These are phyloP conservation scores for Bufo gargarizans DNA, from an alignment of 2,113 vertebrate genomes.

Conservation along the genomic window DNA sequence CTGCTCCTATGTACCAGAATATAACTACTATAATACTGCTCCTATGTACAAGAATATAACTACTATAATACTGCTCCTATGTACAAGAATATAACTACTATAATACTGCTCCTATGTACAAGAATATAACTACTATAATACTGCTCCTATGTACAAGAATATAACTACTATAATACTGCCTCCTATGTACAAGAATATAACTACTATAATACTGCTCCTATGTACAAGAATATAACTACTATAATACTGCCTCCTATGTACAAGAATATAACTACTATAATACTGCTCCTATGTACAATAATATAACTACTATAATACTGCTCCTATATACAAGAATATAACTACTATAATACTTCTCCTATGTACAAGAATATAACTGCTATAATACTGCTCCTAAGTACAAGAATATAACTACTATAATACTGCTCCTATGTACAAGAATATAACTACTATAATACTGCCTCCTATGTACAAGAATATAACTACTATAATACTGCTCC, in stretches of 20 bases:
- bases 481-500: background rate
- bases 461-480: background rate
- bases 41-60: background rate
- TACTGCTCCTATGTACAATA: background rate
- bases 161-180: constrained; percentile 10
- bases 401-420: constrained; percentile 18
- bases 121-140: constrained; percentile 10
- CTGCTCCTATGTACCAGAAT: background rate
- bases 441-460: constrained; percentile 14
- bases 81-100: background rate
- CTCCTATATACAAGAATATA: background rate
- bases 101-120: constrained; percentile 6
- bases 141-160: constrained; percentile 3
- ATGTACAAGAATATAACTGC: constrained; percentile 6
- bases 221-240: constrained; percentile 9
- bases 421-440: background rate
- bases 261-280: background rate
- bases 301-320: constrained; percentile 10
- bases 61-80: background rate
- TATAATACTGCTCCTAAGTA: background rate
- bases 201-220: constrained; percentile 8
- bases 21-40: constrained; percentile 10
- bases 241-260: constrained; percentile 7
- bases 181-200: background rate
- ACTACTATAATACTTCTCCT: background rate